Evolutionary conservation across 2,113 vertebrate species (phyloP), one percentile per base, ranked within the genome.

Genomic region (Ia io): DNA sequence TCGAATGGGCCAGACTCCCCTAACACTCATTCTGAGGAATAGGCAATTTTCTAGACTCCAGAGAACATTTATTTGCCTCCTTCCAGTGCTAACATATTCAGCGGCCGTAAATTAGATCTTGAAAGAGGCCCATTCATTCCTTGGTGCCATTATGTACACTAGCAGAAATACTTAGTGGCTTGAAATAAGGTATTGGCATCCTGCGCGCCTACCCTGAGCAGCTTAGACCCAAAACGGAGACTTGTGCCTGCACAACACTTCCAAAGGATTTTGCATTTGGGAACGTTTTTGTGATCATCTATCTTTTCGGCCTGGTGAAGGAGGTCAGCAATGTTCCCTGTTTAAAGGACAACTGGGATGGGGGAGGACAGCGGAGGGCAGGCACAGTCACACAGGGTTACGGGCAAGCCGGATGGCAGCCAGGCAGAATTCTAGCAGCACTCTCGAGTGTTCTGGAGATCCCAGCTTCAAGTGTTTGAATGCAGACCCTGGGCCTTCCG

Each of bases 91-190:
- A 77, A 84, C 74, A 59, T 61, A 56, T 90, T 90, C 61, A 20
- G 18, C n/a, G n/a, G 40, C 67, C 77, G 89, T 84, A 84, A 96
- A 92, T 2, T 91, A 84, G 51, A 70, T 92, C 91, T 94, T 47
- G 14, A 65, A 56, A 53, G 71, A 71, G 49, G 56, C 56, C 70
- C 42, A 44, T 61, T 88, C 77, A 61, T 89, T 88, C 77, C 83
- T 83, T 40, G 80, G 35, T 53, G 74, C 61, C 84, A 49, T 18
- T 13, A 59, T 44, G 59, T 37, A 18, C 32, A 40, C 44, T 17
- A 74, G 42, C 51, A 76, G 82, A 44, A 93, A 61, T 70, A 40
- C 51, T 84, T 35, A 67, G 69, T 22, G 74, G 32, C 77, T 76
- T 71, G 88, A 90, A 94, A 77, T 47, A 87, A 47, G 6, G 42